phyloP scores from a whole-genome alignment of 2,797 vertebrate genomes.

The Allobates femoralis region DNA sequence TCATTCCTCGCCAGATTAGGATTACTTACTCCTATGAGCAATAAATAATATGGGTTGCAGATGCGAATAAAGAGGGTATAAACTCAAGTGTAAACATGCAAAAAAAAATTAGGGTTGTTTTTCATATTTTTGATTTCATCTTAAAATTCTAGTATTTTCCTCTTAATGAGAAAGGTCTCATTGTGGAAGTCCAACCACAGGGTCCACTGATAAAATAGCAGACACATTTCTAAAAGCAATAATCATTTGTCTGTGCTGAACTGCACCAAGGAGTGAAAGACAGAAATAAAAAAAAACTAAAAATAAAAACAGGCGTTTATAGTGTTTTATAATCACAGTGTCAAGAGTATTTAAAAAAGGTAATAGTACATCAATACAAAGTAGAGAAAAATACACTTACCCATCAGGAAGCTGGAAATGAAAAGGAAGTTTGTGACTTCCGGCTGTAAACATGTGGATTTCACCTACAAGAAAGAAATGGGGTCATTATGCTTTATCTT shows the following conservation, averaged over 20 bases:
- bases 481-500: background rate
- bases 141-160: too few species aligned
- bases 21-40: too few species aligned
- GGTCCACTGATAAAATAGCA: too few species aligned
- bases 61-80: too few species aligned
- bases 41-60: too few species aligned
- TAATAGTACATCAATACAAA: background rate
- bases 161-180: too few species aligned
- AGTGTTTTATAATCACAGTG: background rate
- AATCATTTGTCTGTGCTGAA: background rate
- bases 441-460: constrained; percentile 74
- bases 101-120: too few species aligned
- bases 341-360: background rate
- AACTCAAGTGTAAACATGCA: too few species aligned
- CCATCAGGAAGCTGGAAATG: constrained; percentile 81
- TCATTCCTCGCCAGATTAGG: too few species aligned
- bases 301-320: background rate
- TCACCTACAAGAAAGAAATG: constrained; percentile 68
- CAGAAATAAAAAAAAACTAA: background rate
- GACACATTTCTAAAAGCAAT: too few species aligned
- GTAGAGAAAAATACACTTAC: constrained; percentile 71
- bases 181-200: too few species aligned
- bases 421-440: constrained; percentile 82
- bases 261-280: background rate
- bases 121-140: too few species aligned